Evolutionary conservation across 2,888 invertebrate genomes (phyloP), one percentile per base, ranked within the genome.

Genomic region (Rhopalosiphum nymphaeae): DNA sequence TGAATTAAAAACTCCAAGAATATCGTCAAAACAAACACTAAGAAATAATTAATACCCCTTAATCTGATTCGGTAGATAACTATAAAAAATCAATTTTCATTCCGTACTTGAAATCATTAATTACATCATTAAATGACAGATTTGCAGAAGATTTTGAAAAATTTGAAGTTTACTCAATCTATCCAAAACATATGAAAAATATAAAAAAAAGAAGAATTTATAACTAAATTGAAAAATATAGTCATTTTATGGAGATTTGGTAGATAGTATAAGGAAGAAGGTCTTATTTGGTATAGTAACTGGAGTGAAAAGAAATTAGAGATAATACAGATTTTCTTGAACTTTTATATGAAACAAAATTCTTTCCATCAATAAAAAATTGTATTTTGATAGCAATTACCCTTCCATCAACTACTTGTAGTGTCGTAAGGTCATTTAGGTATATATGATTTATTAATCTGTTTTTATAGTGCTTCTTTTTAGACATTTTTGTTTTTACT

Each of bases 81-180:
- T 57, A 86, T 84, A 42, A n/a, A 84, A 84, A 84, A 84, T 42
- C 42, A 84, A 84, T 84, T 36, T 84, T 84, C n/a, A 84, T 84
- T 36, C 42, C 1, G 21, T 84, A 84, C 36, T 84, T 42, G 5
- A 42, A 84, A 42, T 84, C 84, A 84, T 84, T 84, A 84, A 84
- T 84, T 16, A 36, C 36, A 36, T 84, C n/a, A 16, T 42, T 84
- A 42, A 84, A 84, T 0, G 42, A 84, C 36, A 84, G 84, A 84
- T 84, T 84, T 42, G 21, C 42, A 36, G 78, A 78, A 36, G 84
- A 42, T 36, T 36, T 36, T 42, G 42, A 84, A n/a, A 84, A 84
- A 42, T 84, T 84, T 84, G 42, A 84, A 84, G 36, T 84, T 36
- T 84, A 13, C 16, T 84, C 84, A 84, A 84, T 84, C 11, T 42